Evolutionary conservation across 2,888 invertebrate genomes (phyloP), one percentile per base, ranked within the genome.

Genomic region (Erannis defoliaria): DNA sequence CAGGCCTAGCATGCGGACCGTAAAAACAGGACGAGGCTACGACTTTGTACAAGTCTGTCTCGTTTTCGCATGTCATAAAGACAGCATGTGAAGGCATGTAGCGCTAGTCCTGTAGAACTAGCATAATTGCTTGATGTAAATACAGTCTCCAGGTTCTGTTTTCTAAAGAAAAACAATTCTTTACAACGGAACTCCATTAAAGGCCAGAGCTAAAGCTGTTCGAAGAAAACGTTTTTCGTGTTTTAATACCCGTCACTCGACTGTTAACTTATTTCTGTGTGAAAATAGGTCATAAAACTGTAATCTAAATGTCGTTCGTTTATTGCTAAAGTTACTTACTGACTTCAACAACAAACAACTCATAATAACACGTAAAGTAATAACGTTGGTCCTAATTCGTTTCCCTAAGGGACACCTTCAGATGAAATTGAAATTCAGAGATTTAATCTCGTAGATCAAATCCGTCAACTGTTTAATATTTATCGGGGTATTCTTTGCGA

Each of bases 241-340:
- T 75, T 76, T 72, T 69, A 70, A 73, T 70, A 42, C 40, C 40
- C 33, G 50, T 50, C 42, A 57, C 26, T 38, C 5, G 65, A 77
- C 72, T 74, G 71, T 68, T 68, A 72, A 78, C 75, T 78, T 78
- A 75, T 73, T 75, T 66, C 72, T 62, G 63, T 73, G 64, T 68
- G 68, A 74, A 81, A 82, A 74, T 70, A 71, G 70, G 68, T 81
- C 82, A 78, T 86, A 83, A 87, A 86, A 82, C 73, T 72, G 70
- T 80, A 80, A 81, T 65, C 57, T 76, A 83, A 83, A 83, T 74
- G 74, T 72, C 70, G 62, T 64, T 64, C 60, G 66, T 72, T 73
- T 73, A 68, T 60, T 67, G 60, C 55, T n/a, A 21, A 61, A 59
- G 46, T 59, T 40, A 55, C 29, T 55, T 19, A 31, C 51, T 50